Base-by-base conservation (phyloP, 2,888 invertebrate genomes). In the Sycophila texana region DNA sequence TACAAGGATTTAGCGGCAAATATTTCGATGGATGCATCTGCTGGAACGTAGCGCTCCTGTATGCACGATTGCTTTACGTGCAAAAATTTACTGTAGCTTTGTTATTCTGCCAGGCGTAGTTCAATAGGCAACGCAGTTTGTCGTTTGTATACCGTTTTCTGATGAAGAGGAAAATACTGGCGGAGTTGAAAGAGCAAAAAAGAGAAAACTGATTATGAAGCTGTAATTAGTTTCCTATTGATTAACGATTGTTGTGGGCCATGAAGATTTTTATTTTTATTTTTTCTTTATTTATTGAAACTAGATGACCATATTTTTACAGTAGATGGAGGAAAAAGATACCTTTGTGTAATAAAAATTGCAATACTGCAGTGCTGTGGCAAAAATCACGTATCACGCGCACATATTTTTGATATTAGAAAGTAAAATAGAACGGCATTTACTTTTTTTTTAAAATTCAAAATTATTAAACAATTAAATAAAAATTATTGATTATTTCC, bases 51-150 rank as follows among this genome's bases (percentile, higher is more conserved):
- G 5, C 49, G 26, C 51, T 26, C n/a, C 18, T 49, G 55, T 13
- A 22, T 67, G 68, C 60, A 60, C 61, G 60, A 68, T 68, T 75
- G 61, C 75, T 75, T 75, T 68, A 7, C 74, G 30, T 16, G 26
- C n/a, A 58, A 67, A 66, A 74, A 74, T 74, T 49, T 57, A 20
- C 58, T 12, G 7, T n/a, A n/a, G 20, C 16, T 4, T 73, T 51
- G 39, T 73, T n/a, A n/a, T 39, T 63, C 63, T 16, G 1, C 12
- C 16, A 16, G 22, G 30, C 57, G 22, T 7, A 55, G 39, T 74
- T 16, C 20, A 20, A 61, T 75, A 75, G 60, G 49, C 49, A 57
- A 58, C 49, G 67, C 26, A 3, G 51, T 22, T 67, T 26, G 5
- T 13, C 30, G 66, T 49, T n/a, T n/a, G 18, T 26, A 26, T 26